A percentile compares a stretch with the other conserved stretches of the same genome.
These are phyloP conservation scores for Beroe forskalii DNA, from an alignment of 37 sponge, comb jelly and placozoan genomes.

Conservation along the genomic window DNA sequence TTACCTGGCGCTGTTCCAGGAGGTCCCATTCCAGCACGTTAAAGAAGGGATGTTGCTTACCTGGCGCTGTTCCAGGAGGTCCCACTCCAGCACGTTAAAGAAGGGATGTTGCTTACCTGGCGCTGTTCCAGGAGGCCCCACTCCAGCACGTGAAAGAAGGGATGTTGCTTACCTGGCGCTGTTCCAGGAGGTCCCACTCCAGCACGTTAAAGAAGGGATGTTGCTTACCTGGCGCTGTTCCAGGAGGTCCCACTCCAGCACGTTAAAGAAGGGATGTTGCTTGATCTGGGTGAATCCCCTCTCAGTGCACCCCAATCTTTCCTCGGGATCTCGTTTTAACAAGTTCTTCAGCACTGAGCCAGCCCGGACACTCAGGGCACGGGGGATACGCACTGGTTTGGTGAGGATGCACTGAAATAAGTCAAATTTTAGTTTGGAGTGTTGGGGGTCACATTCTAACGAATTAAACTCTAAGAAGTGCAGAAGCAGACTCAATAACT, in stretches of 20 bases:
- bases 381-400: conserved; percentile 92
- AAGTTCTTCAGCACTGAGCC: conserved; percentile 83
- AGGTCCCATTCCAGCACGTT: no score
- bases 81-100: no score
- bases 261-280: conserved; percentile 82
- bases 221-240: conserved; percentile 27
- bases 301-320: conserved; percentile 89
- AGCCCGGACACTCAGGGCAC: conserved; percentile 88
- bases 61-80: no score
- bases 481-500: no score
- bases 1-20: no score
- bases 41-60: no score
- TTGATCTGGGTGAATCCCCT: conserved; percentile 84
- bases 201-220: no score
- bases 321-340: conserved; percentile 82
- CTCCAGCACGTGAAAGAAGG: no score
- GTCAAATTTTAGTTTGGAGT: conserved; percentile 11
- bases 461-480: neutral
- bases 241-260: conserved; percentile 95
- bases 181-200: no score
- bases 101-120: no score
- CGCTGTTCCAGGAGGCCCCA: no score
- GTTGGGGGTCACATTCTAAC: neutral
- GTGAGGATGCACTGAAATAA: conserved; percentile 80
- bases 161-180: no score